A percentile compares a stretch with the other conserved stretches of the same genome.
These are phyloP conservation scores for Pseudopleuronectes americanus DNA, from an alignment of 2,797 vertebrate genomes.

Conservation along the genomic window DNA sequence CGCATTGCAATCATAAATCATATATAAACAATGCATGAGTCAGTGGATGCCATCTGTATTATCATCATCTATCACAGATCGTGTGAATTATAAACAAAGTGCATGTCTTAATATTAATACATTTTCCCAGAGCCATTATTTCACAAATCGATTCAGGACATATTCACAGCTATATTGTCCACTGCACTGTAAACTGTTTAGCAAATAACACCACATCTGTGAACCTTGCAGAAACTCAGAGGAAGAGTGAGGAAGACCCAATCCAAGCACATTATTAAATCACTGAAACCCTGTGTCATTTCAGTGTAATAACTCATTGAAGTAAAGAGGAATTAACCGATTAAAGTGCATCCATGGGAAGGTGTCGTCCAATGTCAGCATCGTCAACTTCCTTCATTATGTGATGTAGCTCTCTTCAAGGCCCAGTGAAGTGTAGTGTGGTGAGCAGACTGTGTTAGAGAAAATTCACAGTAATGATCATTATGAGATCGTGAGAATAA, in stretches of 20 bases:
- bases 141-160: background rate
- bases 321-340: constrained; percentile 31
- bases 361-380: background rate
- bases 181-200: background rate
- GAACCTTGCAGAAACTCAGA: background rate
- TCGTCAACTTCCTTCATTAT: too few species aligned
- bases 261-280: constrained; percentile 1
- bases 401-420: too few species aligned
- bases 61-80: background rate
- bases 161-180: background rate
- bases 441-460: too few species aligned
- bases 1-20: background rate
- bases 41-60: background rate
- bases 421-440: too few species aligned
- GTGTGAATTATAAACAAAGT: background rate
- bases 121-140: background rate
- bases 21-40: constrained; percentile 2
- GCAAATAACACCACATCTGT: background rate
- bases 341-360: constrained; percentile 22
- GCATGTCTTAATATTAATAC: background rate
- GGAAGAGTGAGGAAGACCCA: background rate
- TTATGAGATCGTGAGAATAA: too few species aligned
- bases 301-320: constrained; percentile 24
- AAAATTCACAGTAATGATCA: too few species aligned
- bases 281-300: constrained; percentile 11